phyloP scores from a whole-genome alignment of 1,140 invertebrate species.

The Thaumetopoea pityocampa region DNA sequence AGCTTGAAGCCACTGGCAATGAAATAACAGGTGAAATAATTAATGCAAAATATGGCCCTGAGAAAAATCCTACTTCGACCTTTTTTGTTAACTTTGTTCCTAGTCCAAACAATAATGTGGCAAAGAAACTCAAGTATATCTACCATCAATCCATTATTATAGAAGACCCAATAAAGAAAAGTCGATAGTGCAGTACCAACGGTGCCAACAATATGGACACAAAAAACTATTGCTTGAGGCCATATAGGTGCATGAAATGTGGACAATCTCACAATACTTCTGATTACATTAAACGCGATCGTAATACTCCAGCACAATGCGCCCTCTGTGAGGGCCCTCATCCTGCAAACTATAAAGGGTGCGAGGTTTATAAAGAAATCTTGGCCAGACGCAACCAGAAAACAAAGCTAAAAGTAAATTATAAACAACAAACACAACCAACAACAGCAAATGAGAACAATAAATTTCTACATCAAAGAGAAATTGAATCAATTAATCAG shows the following conservation, averaged over 20 bases:
- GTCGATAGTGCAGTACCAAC: slow-evolving; percentile 20
- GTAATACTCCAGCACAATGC: slow-evolving; percentile 19
- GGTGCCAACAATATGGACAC: slow-evolving; percentile 28
- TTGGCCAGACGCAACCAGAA: slow-evolving; percentile 3
- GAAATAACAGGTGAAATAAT: slow-evolving; percentile 22
- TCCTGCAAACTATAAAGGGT: slow-evolving; percentile 23
- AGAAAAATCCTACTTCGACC: slow-evolving; percentile 20
- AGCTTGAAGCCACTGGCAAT: slow-evolving; percentile 19
- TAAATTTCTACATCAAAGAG: background rate
- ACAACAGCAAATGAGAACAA: background rate
- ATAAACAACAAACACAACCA: background rate
- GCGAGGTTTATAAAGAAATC: slow-evolving; percentile 22
- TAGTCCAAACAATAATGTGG: slow-evolving; percentile 12
- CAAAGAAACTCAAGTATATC: slow-evolving; percentile 16
- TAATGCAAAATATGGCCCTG: slow-evolving; percentile 16
- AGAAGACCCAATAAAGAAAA: slow-evolving; percentile 22
- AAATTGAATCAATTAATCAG: background rate
- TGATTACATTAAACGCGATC: slow-evolving; percentile 16
- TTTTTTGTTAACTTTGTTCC: slow-evolving; percentile 21
- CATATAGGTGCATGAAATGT: slow-evolving; percentile 21
- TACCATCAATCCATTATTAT: slow-evolving; percentile 18
- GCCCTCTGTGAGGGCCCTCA: slow-evolving; percentile 17
- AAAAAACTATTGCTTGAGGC: slow-evolving; percentile 25
- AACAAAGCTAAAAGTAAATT: slow-evolving; percentile 1
- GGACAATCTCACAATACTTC: slow-evolving; percentile 18